A percentile compares a stretch with the other conserved stretches of the same genome.
These are phyloP conservation scores for Gopherus evgoodei DNA, from an alignment of 2,113 vertebrate genomes.

Conservation along the genomic window DNA sequence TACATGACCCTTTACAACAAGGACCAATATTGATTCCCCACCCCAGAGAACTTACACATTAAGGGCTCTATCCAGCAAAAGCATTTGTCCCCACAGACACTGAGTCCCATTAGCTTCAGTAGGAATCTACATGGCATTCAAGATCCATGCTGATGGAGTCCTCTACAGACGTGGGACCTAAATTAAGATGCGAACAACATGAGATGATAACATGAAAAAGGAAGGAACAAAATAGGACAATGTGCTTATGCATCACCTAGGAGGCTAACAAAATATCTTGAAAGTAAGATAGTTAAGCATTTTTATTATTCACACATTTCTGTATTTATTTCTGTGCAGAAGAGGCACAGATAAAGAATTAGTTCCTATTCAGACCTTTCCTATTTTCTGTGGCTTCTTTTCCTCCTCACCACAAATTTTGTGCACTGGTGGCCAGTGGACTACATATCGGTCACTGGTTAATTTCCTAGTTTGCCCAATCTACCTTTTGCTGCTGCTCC, in stretches of 20 bases:
- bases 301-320: background rate
- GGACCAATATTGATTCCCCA: slow-evolving; percentile 10
- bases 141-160: background rate
- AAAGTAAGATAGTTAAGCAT: background rate
- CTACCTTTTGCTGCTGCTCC: background rate
- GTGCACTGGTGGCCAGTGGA: background rate
- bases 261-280: background rate
- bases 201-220: background rate
- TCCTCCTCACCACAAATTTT: background rate
- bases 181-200: background rate
- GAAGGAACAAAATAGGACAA: slow-evolving; percentile 7
- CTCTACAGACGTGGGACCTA: background rate
- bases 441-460: background rate
- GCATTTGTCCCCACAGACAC: background rate
- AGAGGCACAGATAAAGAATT: rapidly evolving
- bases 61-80: slow-evolving; percentile 16
- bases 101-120: background rate
- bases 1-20: background rate
- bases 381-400: background rate
- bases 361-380: background rate
- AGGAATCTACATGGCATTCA: background rate
- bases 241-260: background rate
- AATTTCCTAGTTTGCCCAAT: background rate
- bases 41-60: background rate
- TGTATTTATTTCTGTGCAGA: background rate